Conservation (phyloP, 2,888 invertebrate genomes). For the Serripes groenlandicus region DNA sequence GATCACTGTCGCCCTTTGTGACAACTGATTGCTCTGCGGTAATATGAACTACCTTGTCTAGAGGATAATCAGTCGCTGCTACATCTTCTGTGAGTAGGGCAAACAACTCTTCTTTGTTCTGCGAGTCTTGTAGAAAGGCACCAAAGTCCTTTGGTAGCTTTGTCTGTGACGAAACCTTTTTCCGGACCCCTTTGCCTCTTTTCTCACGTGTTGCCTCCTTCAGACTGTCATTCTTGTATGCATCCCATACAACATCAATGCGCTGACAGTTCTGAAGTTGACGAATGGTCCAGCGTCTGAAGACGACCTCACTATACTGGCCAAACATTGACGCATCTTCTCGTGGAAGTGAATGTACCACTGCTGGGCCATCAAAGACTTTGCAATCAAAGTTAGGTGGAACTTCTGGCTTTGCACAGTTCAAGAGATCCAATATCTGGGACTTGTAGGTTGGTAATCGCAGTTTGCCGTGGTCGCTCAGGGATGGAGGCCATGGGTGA, state of each 20-base stretch:
- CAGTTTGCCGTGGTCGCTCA: constrained; percentile 12
- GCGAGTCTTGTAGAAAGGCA: constrained; percentile 38
- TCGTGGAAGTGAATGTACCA: constrained; percentile 53
- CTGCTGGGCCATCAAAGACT: constrained; percentile 56
- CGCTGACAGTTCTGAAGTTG: constrained; percentile 46
- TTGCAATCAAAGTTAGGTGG: constrained; percentile 22
- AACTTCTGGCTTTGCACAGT: not conserved
- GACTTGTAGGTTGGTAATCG: constrained; percentile 12
- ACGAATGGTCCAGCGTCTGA: constrained; percentile 37
- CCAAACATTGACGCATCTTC: constrained; percentile 47
- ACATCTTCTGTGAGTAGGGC: too few species aligned
- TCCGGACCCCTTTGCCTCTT: constrained; percentile 60
- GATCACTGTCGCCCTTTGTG: not conserved
- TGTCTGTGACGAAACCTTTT: constrained; percentile 34
- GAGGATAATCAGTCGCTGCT: not conserved
- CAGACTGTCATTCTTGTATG: constrained; percentile 48
- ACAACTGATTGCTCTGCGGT: not conserved
- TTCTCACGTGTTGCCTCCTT: constrained; percentile 58
- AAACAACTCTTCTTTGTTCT: constrained; percentile 63
- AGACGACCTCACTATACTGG: constrained; percentile 44
- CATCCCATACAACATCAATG: constrained; percentile 65
- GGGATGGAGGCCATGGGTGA: constrained; percentile 17
- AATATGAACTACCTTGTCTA: not conserved
- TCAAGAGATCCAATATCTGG: constrained; percentile 13
- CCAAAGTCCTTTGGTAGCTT: constrained; percentile 46